These are phyloP conservation scores for Oscarella lobularis DNA, from an alignment of 37 sponge, comb jelly and placozoan species.

Conservation along the genomic window DNA sequence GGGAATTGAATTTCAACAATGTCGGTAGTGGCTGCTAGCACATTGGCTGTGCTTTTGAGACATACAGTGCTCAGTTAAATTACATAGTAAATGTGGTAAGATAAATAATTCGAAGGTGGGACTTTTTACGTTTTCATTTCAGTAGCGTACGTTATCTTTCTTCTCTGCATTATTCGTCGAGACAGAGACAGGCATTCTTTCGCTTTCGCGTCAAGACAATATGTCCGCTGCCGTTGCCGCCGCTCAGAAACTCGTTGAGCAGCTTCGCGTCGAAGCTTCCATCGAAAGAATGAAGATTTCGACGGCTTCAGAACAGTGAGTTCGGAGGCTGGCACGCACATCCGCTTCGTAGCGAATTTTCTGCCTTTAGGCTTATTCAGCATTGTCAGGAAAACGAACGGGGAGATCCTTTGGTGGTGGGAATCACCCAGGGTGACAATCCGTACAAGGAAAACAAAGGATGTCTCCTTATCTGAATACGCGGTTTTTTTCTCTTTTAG, in stretches of 20 bases:
- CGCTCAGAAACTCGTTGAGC: background rate
- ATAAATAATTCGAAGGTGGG: no score
- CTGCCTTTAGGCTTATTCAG: slow-evolving; percentile 2
- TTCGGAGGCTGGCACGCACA: background rate
- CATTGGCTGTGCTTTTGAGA: no score
- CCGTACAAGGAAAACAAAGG: slow-evolving; percentile 10
- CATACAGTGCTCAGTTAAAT: no score
- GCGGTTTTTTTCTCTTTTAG: no score
- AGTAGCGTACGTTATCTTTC: no score
- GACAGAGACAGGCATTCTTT: no score
- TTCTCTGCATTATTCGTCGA: no score
- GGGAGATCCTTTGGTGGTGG: slow-evolving; percentile 5
- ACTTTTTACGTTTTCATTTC: no score
- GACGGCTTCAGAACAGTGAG: background rate
- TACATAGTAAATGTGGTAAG: no score
- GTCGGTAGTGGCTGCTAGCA: no score
- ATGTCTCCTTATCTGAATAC: slow-evolving; percentile 4
- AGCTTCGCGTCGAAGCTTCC: background rate
- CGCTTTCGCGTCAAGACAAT: background rate
- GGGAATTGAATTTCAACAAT: no score
- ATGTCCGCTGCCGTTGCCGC: background rate
- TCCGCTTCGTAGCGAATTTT: background rate
- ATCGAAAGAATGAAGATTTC: background rate
- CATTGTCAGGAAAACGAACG: background rate
- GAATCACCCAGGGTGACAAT: slow-evolving; percentile 3